Evolutionary conservation across 2,797 vertebrate genomes (phyloP).

Genomic region (Aotus griseimembra): DNA sequence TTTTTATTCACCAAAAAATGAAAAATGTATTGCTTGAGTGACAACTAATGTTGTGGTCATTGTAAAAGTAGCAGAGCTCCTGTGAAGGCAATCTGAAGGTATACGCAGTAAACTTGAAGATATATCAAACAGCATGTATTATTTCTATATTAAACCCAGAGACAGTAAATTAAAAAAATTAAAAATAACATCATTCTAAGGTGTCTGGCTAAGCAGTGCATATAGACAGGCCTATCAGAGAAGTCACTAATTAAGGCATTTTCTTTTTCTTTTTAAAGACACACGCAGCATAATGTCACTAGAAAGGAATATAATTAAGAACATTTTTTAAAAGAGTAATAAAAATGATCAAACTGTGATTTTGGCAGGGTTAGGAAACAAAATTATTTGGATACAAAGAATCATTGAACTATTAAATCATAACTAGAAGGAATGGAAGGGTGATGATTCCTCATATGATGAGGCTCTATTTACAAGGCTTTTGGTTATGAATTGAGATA

Average conservation of each 20-base stretch:
- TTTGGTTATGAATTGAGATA: neutral
- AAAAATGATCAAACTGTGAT: constrained; percentile 36
- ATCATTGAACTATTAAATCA: neutral
- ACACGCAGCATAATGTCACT: neutral
- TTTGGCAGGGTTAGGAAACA: neutral
- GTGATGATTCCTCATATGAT: neutral
- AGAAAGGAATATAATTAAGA: constrained; percentile 10
- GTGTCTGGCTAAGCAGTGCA: neutral
- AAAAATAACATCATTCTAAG: neutral
- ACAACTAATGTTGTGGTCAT: neutral
- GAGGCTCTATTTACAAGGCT: neutral
- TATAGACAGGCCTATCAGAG: neutral
- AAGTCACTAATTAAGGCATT: neutral
- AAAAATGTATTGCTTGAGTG: neutral
- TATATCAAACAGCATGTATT: neutral
- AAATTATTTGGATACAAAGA: neutral
- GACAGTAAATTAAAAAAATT: neutral
- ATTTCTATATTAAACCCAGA: constrained; percentile 2
- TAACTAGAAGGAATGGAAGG: neutral
- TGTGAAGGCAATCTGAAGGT: neutral
- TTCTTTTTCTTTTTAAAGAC: constrained; percentile 16
- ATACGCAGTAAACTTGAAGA: neutral
- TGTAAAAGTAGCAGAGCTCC: neutral
- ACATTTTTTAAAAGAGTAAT: neutral
- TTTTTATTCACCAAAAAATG: neutral